Base-by-base conservation (phyloP, 2,797 vertebrate species). In the Morelia viridis region DNA sequence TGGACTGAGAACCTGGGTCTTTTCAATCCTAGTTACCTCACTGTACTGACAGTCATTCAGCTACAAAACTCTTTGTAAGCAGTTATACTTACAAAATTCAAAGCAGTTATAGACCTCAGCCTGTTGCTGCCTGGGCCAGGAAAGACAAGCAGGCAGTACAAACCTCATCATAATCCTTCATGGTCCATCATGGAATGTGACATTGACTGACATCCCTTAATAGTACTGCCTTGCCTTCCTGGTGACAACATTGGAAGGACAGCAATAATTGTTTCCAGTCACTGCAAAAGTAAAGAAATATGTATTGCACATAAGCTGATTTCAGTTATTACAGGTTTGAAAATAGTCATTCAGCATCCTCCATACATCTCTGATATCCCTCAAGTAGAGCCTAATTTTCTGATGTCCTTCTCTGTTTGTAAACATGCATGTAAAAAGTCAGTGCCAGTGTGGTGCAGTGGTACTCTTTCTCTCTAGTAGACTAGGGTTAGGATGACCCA, bases 301-400 rank as follows among this genome's bases (percentile, higher is more conserved):
- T 46, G 71, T 41, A 80, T 80, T 24, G 71, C 71, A 24, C 46
- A 80, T 80, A 80, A 80, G 41, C 22, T 46, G 19, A 80, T 80
- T 80, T 46, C 41, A 22, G 22, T 86, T 58, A 57, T 86, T 31
- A 86, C 19, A 80, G 71, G 85, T 58, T 60, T 80, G 71, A 80
- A 80, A 80, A 80, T 80, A 80, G 41, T 46, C 71, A 24, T 9
- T 46, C 71, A 80, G 35, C 71, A 80, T 35, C 19, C 35, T 80
- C 71, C n/a, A 60, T 61, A 58, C 31, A 84, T 58, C 92, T 92
- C 89, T 86, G 35, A 91, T 92, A 46, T 64, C 80, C 28, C 85
- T 93, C 91, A 85, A 53, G 71, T 46, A 53, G 65, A 89, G 71
- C 41, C 22, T 80, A 46, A 80, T 80, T 46, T 10, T 76, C 31